phyloP scores from a whole-genome alignment of 2,888 invertebrate species.

The Dicyrtomina minuta region DNA sequence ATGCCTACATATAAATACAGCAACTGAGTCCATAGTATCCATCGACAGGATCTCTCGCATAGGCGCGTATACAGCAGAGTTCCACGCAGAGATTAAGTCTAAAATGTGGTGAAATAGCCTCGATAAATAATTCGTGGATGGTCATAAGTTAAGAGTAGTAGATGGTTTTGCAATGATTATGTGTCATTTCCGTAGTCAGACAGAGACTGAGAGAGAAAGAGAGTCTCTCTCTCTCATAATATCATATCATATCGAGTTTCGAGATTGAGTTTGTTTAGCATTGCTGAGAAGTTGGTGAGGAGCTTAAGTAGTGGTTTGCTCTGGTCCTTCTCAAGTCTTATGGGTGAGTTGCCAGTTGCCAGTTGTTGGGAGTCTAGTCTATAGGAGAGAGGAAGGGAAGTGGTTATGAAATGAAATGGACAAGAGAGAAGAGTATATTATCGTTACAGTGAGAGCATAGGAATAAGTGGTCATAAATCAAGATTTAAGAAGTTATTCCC shows the following conservation, averaged over 20 bases:
- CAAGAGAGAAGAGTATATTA: conserved; percentile 4
- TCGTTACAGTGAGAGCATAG: no score
- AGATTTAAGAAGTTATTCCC: conserved; percentile 52
- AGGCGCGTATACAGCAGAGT: not conserved
- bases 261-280: conserved; percentile 16
- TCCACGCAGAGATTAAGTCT: conserved; percentile 3
- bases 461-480: conserved; percentile 50
- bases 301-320: conserved; percentile 11
- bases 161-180: conserved; percentile 16
- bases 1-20: not conserved
- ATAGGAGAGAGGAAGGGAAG: no score
- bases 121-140: conserved; percentile 28
- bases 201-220: not conserved
- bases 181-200: conserved; percentile 18
- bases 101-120: conserved; percentile 25
- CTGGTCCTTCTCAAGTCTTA: no score
- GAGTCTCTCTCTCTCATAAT: no score
- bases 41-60: no score
- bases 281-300: conserved; percentile 17
- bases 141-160: conserved; percentile 11
- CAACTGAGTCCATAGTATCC: no score
- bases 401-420: conserved; percentile 10
- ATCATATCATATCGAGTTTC: no score
- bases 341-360: no score
- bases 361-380: no score